Conservation (phyloP, 2,888 invertebrate species). For the Xestia rhomboidea region DNA sequence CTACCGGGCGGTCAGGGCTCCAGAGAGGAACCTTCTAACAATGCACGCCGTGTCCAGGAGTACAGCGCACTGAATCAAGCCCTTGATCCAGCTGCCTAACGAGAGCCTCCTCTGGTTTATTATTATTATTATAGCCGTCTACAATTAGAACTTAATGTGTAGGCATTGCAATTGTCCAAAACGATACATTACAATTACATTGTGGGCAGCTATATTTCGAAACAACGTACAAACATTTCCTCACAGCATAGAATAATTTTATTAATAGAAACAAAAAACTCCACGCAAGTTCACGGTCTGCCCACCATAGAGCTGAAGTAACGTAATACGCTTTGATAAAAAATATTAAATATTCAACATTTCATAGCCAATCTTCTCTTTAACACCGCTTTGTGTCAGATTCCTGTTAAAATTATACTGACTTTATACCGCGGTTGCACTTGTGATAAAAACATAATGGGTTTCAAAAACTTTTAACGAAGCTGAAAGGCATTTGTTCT, state of each 20-base stretch:
- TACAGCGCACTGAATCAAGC: too few relatives aligned
- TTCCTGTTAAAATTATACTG: slow-evolving; percentile 10
- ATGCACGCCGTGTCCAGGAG: too few relatives aligned
- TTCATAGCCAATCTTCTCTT: slow-evolving; percentile 38
- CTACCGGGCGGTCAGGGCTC: too few relatives aligned
- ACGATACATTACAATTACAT: not conserved
- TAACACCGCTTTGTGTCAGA: slow-evolving; percentile 29
- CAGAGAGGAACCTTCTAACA: too few relatives aligned
- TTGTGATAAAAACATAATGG: not conserved
- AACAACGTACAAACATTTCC: slow-evolving; percentile 43
- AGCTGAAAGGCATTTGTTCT: too few relatives aligned
- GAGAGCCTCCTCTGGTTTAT: too few relatives aligned
- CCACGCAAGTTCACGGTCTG: slow-evolving; percentile 52
- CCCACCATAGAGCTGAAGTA: slow-evolving; percentile 22
- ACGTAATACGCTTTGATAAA: slow-evolving; percentile 26
- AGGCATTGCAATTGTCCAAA: too few relatives aligned
- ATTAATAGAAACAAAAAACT: slow-evolving; percentile 51
- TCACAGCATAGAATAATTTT: slow-evolving; percentile 18
- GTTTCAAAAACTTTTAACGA: too few relatives aligned
- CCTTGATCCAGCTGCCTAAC: too few relatives aligned
- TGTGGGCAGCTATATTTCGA: not conserved
- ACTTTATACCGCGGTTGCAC: not conserved
- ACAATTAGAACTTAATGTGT: too few relatives aligned
- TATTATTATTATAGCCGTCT: too few relatives aligned
- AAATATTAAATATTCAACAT: slow-evolving; percentile 39